Evolutionary conservation across 2,113 vertebrate genomes (phyloP).

Genomic region (Trichomycterus rosablanca): DNA sequence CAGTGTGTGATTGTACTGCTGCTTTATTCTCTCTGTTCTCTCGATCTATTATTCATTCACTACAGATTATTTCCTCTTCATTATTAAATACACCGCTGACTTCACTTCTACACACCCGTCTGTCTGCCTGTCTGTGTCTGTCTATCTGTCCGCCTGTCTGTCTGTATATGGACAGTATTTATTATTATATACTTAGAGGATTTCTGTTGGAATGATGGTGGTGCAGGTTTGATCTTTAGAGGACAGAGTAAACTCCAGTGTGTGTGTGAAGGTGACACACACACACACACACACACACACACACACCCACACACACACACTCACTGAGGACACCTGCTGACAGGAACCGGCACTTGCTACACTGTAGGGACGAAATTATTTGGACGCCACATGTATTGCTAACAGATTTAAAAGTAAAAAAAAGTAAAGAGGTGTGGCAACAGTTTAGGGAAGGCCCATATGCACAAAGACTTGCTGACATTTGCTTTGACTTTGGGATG

Average conservation of each 20-base stretch:
- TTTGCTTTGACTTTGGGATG: too few relatives aligned
- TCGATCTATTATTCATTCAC: slow-evolving; percentile 17
- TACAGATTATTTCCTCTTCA: background rate
- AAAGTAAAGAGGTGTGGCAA: too few relatives aligned
- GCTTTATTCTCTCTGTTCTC: background rate
- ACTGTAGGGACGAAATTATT: background rate
- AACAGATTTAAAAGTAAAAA: too few relatives aligned
- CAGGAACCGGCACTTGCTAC: background rate
- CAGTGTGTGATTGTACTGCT: too few relatives aligned
- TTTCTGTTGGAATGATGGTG: background rate
- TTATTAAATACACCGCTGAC: background rate
- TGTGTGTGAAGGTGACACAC: slow-evolving; percentile 63
- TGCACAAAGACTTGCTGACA: too few relatives aligned
- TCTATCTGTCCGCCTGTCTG: background rate
- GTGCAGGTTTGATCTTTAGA: slow-evolving; percentile 24
- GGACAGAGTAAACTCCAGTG: slow-evolving; percentile 56
- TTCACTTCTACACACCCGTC: too few relatives aligned
- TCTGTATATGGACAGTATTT: background rate
- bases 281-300: too few relatives aligned
- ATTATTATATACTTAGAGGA: too few relatives aligned
- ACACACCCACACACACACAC: slow-evolving; percentile 22
- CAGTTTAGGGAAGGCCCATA: too few relatives aligned
- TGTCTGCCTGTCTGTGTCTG: too few relatives aligned
- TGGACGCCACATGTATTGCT: too few relatives aligned
- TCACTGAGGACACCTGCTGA: slow-evolving; percentile 59